These are phyloP conservation scores for Amiota communis DNA, from an alignment of 2,888 invertebrate species.

Conservation along the genomic window DNA sequence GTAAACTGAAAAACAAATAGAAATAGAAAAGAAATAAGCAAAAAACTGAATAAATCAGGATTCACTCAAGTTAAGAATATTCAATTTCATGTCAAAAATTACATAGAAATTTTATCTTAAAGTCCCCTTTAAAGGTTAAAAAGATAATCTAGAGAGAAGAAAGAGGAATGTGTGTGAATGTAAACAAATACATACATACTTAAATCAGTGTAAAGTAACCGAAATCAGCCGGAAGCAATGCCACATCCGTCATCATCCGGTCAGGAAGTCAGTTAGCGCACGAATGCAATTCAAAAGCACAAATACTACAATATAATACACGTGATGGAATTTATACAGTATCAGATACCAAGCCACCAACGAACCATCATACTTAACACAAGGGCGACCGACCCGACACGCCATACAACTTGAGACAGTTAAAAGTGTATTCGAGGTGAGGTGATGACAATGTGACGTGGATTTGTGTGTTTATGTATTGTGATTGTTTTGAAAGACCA, in stretches of 20 bases:
- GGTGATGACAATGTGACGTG: not conserved
- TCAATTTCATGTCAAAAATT: no score
- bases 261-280: slow-evolving; percentile 18
- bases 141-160: no score
- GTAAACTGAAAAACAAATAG: no score
- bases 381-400: not conserved
- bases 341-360: not conserved
- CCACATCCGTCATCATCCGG: slow-evolving; percentile 15
- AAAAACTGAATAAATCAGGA: no score
- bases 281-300: not conserved
- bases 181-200: slow-evolving; percentile 35
- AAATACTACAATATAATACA: not conserved
- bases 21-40: no score
- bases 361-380: not conserved
- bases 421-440: not conserved
- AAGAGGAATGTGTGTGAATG: not conserved
- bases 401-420: slow-evolving; percentile 12
- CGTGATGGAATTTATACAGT: not conserved
- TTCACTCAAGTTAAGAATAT: no score
- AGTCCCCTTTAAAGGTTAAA: no score
- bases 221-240: slow-evolving; percentile 18
- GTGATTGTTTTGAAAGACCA: slow-evolving; percentile 16
- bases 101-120: no score
- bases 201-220: not conserved
- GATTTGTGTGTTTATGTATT: not conserved